phyloP scores from a whole-genome alignment of 1,140 invertebrate species.

The Neuroterus valhalla region DNA sequence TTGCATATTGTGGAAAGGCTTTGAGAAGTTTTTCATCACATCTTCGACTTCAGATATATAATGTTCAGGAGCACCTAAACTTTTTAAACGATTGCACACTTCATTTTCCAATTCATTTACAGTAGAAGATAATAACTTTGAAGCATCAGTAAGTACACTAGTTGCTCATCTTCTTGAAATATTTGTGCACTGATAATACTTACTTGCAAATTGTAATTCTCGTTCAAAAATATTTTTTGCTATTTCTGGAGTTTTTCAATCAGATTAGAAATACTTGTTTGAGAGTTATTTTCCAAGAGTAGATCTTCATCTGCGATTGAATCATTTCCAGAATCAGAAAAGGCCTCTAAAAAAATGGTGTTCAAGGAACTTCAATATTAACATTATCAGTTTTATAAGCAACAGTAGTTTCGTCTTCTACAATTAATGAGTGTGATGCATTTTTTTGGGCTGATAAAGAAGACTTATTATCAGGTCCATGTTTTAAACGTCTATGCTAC shows the following conservation, averaged over 20 bases:
- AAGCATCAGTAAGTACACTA: not conserved
- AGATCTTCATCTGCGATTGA: not conserved
- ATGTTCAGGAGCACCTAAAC: not conserved
- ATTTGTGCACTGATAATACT: constrained; percentile 15
- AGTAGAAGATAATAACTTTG: not conserved
- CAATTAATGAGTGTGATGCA: not conserved
- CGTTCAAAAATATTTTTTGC: not conserved
- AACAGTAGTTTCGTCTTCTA: not conserved
- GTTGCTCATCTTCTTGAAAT: constrained; percentile 13
- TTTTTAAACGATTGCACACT: not conserved
- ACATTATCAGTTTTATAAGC: not conserved
- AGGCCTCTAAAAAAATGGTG: not conserved
- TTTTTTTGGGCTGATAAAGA: not conserved
- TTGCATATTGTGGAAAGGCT: not conserved
- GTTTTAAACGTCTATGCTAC: not conserved
- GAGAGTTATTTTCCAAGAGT: not conserved
- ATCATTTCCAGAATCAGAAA: not conserved
- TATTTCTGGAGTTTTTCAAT: not conserved
- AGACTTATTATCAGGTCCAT: not conserved
- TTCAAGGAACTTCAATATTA: no score
- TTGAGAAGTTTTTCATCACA: not conserved
- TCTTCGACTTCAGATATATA: not conserved
- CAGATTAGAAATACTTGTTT: not conserved
- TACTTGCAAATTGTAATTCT: constrained; percentile 1
- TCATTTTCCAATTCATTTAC: not conserved